Evolutionary conservation across 2,888 invertebrate species (phyloP), one percentile per base, ranked within the genome.

Genomic region (Aleiodes leptofemur): DNA sequence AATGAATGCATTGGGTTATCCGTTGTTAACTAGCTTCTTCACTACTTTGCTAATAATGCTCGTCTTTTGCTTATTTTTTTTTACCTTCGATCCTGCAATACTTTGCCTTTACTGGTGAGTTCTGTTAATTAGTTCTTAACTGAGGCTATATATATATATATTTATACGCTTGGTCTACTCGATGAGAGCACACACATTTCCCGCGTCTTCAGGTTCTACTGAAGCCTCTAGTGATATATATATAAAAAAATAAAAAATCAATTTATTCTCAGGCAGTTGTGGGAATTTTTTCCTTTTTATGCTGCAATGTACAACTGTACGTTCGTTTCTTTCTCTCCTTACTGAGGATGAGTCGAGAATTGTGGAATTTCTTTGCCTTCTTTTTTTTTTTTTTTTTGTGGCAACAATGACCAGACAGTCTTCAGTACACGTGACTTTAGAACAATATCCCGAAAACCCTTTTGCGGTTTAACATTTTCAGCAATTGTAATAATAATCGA

Each of bases 61-160:
- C 16, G 76, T 78, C 76, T 76, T 81, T 43, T 9, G 11, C 7
- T 43, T 9, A 11, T 9, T 43, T 43, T 43, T 43, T 43, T 56
- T 57, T 71, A n/a, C 43, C 83, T 86, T 82, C 82, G 81, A 86
- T 86, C 23, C 48, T 64, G 48, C 34, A 64, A 64, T 48, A 64
- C 9, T 43, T 64, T 16, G 9, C 16, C 43, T 16, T 23, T 16
- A 56, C 64, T 64, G 64, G 76, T 72, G 73, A 34, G 81, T 81
- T 80, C 80, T 74, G 69, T 80, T 85, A 85, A 86, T 86, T 85
- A 86, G 81, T 83, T 83, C 83, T 79, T 79, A 78, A 80, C 77
- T 79, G 79, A 34, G 16, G 53, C 38, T 53, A 57, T 23, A 66
- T 23, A 23, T 23, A 23, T 23, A 23, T 23, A 23, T 23, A 23